These are phyloP conservation scores for Pseudopipra pipra DNA, from an alignment of 2,113 vertebrate genomes.

Conservation along the genomic window DNA sequence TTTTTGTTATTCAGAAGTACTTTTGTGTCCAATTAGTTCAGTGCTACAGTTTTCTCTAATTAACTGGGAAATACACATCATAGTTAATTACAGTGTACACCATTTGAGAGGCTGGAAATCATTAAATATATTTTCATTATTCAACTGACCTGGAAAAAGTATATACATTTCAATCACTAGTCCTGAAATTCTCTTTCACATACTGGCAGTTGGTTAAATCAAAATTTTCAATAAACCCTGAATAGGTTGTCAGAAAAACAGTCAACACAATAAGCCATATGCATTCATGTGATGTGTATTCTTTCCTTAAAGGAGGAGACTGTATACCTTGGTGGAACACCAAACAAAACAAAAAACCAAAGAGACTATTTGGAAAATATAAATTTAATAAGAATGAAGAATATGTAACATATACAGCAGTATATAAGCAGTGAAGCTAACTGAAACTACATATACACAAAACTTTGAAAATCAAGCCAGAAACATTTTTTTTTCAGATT, in stretches of 20 bases:
- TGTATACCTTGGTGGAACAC: background rate
- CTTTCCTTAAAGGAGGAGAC: background rate
- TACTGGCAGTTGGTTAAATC: conserved; percentile 21
- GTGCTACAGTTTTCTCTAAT: conserved; percentile 65
- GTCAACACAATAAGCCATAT: background rate
- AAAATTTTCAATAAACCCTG: conserved; percentile 30
- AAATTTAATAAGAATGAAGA: background rate
- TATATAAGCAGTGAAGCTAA: background rate
- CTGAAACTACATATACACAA: background rate
- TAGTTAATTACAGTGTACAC: conserved; percentile 64
- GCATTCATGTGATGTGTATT: background rate
- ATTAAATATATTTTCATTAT: conserved; percentile 71
- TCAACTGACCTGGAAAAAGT: conserved; percentile 54
- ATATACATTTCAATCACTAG: conserved; percentile 43
- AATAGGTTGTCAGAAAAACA: background rate
- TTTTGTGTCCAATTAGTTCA: conserved; percentile 64
- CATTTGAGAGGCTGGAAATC: conserved; percentile 62
- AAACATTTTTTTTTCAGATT: background rate
- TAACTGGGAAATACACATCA: conserved; percentile 60
- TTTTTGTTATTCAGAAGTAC: conserved; percentile 60
- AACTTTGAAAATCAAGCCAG: background rate
- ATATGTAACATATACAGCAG: background rate
- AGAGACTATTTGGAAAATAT: background rate
- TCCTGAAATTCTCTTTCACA: conserved; percentile 50
- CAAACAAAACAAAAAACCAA: background rate